Percentiles rank a stretch among this genome's conserved stretches.
Conservation (phyloP, 2,797 vertebrate species). For the Danio choprae region DNA sequence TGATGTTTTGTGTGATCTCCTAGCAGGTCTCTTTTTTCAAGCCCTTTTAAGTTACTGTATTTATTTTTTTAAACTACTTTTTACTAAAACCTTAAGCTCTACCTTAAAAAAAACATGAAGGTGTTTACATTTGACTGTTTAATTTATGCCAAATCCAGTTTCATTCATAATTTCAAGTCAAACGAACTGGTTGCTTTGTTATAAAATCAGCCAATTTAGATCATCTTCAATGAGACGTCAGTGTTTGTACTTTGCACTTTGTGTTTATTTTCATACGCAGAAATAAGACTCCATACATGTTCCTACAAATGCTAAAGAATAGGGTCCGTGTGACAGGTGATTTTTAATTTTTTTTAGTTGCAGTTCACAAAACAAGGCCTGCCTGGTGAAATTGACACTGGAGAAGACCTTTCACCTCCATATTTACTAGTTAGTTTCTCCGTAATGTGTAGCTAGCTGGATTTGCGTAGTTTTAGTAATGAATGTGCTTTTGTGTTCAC, state of each 20-base stretch:
- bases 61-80: conserved; percentile 41
- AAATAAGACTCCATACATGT: conserved; percentile 48
- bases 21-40: conserved; percentile 40
- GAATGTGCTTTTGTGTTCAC: conserved; percentile 33
- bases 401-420: conserved; percentile 33
- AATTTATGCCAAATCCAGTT: neutral
- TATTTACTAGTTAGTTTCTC: conserved; percentile 12
- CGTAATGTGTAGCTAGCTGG: conserved; percentile 43
- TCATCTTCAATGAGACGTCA: conserved; percentile 33
- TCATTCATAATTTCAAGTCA: conserved; percentile 14
- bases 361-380: conserved; percentile 6
- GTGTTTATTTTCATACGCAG: conserved; percentile 72
- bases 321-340: conserved; percentile 15
- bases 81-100: conserved; percentile 22
- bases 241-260: conserved; percentile 52
- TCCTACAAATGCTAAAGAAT: neutral
- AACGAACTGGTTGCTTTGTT: conserved; percentile 49
- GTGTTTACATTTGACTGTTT: conserved; percentile 19
- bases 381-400: conserved; percentile 47
- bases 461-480: conserved; percentile 39
- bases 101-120: neutral
- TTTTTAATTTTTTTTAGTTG: neutral
- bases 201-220: conserved; percentile 30
- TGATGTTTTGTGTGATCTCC: conserved; percentile 10
- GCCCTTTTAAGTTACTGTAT: conserved; percentile 62